These are phyloP conservation scores for Hypotaenidia okinawae DNA, from an alignment of 2,797 vertebrate species.

Conservation along the genomic window DNA sequence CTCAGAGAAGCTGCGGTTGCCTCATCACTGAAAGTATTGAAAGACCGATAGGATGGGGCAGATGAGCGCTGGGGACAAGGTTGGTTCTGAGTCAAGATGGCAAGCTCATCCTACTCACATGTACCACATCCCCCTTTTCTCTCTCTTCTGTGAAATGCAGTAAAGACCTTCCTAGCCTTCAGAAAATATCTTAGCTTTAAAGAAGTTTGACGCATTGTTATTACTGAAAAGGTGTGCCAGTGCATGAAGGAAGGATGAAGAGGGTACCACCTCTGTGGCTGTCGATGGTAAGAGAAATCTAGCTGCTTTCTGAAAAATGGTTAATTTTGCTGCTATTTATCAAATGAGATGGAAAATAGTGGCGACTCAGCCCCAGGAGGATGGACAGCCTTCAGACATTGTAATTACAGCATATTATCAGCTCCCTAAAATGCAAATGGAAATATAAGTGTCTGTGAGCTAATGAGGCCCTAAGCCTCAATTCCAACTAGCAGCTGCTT, in stretches of 20 bases:
- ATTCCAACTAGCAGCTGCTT: not conserved
- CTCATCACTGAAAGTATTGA: not conserved
- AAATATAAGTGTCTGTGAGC: not conserved
- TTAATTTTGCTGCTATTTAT: not conserved
- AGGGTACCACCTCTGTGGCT: not conserved
- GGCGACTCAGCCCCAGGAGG: not conserved
- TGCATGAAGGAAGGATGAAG: not conserved
- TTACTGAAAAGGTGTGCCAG: not conserved
- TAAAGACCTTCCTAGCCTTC: not conserved
- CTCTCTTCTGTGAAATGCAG: not conserved
- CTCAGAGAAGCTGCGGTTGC: not conserved
- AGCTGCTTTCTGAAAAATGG: not conserved
- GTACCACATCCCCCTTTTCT: too few species aligned
- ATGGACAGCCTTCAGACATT: not conserved
- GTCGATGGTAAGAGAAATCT: not conserved
- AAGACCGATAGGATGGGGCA: not conserved
- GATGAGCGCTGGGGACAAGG: not conserved
- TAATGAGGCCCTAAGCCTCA: not conserved
- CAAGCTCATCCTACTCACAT: not conserved
- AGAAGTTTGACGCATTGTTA: not conserved
- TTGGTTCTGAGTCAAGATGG: not conserved
- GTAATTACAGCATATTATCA: not conserved
- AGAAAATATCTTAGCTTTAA: not conserved
- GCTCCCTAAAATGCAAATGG: not conserved
- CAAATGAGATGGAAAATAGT: not conserved